A percentile compares a stretch with the other conserved stretches of the same genome.
phyloP scores from a whole-genome alignment of 2,113 vertebrate species.

The Callospermophilus lateralis region DNA sequence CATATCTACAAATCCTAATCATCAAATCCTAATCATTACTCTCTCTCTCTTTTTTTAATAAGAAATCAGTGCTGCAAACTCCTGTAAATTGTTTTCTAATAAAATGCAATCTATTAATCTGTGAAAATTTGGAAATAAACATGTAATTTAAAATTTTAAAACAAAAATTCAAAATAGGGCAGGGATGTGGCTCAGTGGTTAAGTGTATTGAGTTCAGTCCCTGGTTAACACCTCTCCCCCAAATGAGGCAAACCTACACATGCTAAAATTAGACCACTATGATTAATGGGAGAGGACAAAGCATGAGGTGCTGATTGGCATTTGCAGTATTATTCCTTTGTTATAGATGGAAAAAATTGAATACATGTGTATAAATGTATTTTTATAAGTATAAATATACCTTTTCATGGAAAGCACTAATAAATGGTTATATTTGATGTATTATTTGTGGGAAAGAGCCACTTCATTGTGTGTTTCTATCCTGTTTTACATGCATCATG shows the following conservation, averaged over 20 bases:
- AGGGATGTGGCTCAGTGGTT: no score
- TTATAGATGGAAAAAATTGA: not conserved
- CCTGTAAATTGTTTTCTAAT: constrained; percentile 31
- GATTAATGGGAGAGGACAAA: not conserved
- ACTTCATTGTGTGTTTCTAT: constrained; percentile 7
- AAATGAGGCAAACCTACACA: no score
- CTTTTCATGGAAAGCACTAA: not conserved
- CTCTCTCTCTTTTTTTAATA: not conserved
- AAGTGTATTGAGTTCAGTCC: no score
- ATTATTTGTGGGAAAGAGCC: not conserved
- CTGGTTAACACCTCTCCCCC: no score
- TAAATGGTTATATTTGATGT: not conserved
- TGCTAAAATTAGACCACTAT: not conserved
- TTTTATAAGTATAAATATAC: no score
- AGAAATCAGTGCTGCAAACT: constrained; percentile 44
- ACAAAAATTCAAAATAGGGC: no score
- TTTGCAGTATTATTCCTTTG: not conserved
- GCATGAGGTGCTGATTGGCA: not conserved
- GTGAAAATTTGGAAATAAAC: constrained; percentile 71
- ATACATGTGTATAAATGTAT: not conserved
- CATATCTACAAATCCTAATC: not conserved
- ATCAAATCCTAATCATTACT: no score
- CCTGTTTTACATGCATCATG: not conserved
- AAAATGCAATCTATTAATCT: constrained; percentile 57
- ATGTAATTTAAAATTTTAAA: not conserved